Percentiles rank a stretch among this genome's conserved stretches.
These are phyloP conservation scores for Trachops cirrhosus DNA, from an alignment of 2,797 vertebrate genomes.

Conservation along the genomic window DNA sequence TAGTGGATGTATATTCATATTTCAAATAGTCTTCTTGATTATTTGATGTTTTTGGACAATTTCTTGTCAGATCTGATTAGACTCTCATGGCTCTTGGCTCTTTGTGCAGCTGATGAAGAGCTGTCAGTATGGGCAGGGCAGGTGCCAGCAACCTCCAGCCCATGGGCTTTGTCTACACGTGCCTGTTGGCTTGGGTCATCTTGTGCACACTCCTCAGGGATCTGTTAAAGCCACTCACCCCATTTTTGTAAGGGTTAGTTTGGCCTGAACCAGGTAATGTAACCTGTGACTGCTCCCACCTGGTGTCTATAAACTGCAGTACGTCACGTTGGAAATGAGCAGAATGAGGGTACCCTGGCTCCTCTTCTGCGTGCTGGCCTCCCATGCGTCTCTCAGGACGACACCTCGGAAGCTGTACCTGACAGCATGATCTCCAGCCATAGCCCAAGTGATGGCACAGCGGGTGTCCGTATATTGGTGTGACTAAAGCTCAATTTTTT, in stretches of 20 bases:
- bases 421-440: background rate
- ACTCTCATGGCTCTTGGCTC: background rate
- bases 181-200: background rate
- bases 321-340: background rate
- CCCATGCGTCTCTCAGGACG: background rate
- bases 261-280: background rate
- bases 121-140: background rate
- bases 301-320: background rate
- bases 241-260: background rate
- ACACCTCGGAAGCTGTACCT: background rate
- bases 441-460: background rate
- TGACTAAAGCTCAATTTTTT: background rate
- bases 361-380: background rate
- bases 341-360: background rate
- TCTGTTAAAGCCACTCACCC: background rate
- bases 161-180: background rate
- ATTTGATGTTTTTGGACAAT: conserved; percentile 55
- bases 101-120: background rate
- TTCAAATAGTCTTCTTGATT: conserved; percentile 52
- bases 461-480: background rate
- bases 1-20: conserved; percentile 34
- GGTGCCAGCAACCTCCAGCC: background rate
- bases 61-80: conserved; percentile 59
- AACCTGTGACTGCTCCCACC: background rate
- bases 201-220: background rate